Evolutionary conservation across 2,113 vertebrate species (phyloP).

Genomic region (Chloebia gouldiae): DNA sequence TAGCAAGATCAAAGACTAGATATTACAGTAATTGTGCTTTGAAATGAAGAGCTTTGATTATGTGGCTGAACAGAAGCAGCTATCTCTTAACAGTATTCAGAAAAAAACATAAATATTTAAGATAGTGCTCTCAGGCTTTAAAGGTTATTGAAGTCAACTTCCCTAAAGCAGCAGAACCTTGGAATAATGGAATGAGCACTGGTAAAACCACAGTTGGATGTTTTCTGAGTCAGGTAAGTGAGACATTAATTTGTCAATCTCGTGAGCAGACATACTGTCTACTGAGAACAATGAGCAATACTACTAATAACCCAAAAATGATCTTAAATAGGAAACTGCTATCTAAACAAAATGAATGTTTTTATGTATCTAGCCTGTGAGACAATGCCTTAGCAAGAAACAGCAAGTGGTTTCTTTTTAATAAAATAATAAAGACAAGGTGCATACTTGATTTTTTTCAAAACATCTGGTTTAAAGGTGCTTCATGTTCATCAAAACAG

Average conservation of each 20-base stretch:
- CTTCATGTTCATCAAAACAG: neutral
- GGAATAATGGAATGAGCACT: neutral
- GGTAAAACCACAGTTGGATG: neutral
- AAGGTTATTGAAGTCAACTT: neutral
- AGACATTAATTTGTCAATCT: neutral
- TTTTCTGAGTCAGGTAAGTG: neutral
- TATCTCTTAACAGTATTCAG: neutral
- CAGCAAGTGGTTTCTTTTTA: neutral
- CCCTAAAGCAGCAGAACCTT: neutral
- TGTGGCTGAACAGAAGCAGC: neutral
- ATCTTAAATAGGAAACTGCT: neutral
- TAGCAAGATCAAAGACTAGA: neutral
- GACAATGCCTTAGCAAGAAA: neutral
- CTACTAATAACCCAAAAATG: neutral
- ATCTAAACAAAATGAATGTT: neutral
- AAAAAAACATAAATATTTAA: neutral
- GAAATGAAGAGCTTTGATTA: neutral
- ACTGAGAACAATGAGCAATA: neutral
- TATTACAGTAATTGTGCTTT: neutral
- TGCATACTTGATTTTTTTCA: neutral
- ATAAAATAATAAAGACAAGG: neutral
- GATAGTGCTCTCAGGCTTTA: neutral
- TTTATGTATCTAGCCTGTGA: neutral
- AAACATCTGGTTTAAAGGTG: neutral
- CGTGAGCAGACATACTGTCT: neutral